Conservation (phyloP, 1,140 invertebrate genomes). For the Acromyrmex echinatior region DNA sequence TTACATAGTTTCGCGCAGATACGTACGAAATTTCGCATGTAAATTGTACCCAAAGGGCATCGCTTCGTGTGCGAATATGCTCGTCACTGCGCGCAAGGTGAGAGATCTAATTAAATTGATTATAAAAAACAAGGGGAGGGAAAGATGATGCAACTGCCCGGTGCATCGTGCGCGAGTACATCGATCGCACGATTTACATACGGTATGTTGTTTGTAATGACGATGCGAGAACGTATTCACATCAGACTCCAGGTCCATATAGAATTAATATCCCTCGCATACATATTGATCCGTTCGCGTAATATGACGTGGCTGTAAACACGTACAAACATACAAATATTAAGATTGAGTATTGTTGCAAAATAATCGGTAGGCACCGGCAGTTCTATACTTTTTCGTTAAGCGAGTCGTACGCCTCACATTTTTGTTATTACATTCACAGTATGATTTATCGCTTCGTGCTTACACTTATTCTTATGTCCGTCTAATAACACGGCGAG, state of each 20-base stretch:
- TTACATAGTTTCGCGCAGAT: not conserved
- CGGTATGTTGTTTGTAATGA: not conserved
- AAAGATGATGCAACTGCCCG: not conserved
- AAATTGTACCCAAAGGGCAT: constrained; percentile 42
- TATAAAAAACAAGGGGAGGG: not conserved
- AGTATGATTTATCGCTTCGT: constrained; percentile 42
- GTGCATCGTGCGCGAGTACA: not conserved
- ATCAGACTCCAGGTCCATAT: constrained; percentile 6
- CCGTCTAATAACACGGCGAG: constrained; percentile 35
- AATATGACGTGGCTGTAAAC: constrained; percentile 1
- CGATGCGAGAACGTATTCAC: not conserved
- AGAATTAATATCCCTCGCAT: constrained; percentile 46
- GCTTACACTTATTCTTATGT: constrained; percentile 38
- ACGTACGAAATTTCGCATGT: constrained; percentile 45
- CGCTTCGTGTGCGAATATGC: not conserved
- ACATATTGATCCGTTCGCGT: constrained; percentile 3
- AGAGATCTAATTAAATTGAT: constrained; percentile 35
- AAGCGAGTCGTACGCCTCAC: constrained; percentile 7
- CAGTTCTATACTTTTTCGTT: constrained; percentile 60
- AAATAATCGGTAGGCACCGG: constrained; percentile 48
- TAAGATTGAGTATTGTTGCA: constrained; percentile 54
- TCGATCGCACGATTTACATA: constrained; percentile 16
- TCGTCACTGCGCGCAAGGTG: constrained; percentile 4
- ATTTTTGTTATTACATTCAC: constrained; percentile 55
- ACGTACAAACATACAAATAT: constrained; percentile 11